These are phyloP conservation scores for Micrastur ruficollis DNA, from an alignment of 2,797 vertebrate genomes.

Conservation along the genomic window DNA sequence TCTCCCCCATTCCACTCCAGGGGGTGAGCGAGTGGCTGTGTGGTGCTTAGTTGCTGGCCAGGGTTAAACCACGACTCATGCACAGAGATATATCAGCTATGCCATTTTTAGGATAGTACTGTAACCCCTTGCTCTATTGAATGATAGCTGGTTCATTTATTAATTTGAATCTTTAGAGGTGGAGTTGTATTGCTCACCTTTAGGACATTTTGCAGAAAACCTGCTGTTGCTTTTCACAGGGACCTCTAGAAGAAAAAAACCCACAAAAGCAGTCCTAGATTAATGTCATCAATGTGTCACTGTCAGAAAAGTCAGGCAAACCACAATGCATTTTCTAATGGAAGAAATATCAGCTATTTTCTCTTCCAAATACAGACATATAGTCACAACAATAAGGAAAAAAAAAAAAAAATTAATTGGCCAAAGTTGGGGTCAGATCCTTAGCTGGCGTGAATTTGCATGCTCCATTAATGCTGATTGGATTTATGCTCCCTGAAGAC, in stretches of 20 bases:
- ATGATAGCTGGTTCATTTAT: not conserved
- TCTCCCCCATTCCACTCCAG: too few relatives aligned
- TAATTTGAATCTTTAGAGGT: not conserved
- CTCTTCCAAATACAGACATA: not conserved
- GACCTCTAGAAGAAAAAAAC: not conserved
- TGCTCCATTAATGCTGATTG: not conserved
- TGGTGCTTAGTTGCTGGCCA: too few relatives aligned
- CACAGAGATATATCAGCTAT: not conserved
- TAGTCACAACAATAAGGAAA: not conserved
- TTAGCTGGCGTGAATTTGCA: not conserved
- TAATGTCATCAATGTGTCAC: not conserved
- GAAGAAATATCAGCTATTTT: not conserved
- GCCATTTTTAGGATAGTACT: not conserved
- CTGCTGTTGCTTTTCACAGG: not conserved
- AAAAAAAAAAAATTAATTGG: not conserved
- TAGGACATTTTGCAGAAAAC: not conserved
- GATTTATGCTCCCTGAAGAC: not conserved
- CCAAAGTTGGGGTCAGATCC: not conserved
- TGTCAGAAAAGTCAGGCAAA: conserved; percentile 9
- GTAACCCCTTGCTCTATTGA: not conserved
- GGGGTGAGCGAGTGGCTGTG: too few relatives aligned
- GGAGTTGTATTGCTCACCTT: not conserved
- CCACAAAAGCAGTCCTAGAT: not conserved
- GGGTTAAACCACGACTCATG: too few relatives aligned
- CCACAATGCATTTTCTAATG: not conserved